Evolutionary conservation across 2,113 vertebrate species (phyloP), one percentile per base, ranked within the genome.

Genomic region (Nothoprocta perdicaria): DNA sequence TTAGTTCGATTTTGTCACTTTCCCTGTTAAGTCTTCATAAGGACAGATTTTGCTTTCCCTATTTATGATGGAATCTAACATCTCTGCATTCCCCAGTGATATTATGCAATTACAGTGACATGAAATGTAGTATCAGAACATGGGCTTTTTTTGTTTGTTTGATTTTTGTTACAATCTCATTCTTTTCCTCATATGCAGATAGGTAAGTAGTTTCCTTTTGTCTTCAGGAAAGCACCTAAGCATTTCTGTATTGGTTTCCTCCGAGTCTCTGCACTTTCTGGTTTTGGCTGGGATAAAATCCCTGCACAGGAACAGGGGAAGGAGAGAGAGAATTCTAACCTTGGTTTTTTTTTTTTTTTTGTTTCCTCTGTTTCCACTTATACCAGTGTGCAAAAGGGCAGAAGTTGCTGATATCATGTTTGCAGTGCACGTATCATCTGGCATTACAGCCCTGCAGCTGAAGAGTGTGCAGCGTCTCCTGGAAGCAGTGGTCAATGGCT

Each of bases 371-470:
- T 85, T 58, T 71, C 48, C 33, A 52, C 24, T 71, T 35, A 41
- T 80, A 38, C 11, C 86, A 98, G 98, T 88, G 1, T 98, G 98
- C 92, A 96, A 95, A 88, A 97, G 90, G 90, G 97, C 93, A 13
- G 96, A 97, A 53, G 85, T 92, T 40, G 98, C 98, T 10, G 98
- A 98, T 90, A 97, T 98, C 15, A 98, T 98, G 45, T 98, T 98
- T 94, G 82, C 98, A 76, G 97, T 98, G 48, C 98, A 98, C 15
- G 96, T 96, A 58, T 98, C 98, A 41, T 87, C 53, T 6, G 97
- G 95, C 69, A 96, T 98, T 46, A 80, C 52, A 1, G 3, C 5
- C 3, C 2, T 15, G 9, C 93, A 97, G 41, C 98, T 98, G 72
- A 57, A 58, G 41, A 97, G 86, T 73, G 98, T 98, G 96, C 90